phyloP scores from a whole-genome alignment of 2,113 vertebrate genomes.

The Numenius arquata region DNA sequence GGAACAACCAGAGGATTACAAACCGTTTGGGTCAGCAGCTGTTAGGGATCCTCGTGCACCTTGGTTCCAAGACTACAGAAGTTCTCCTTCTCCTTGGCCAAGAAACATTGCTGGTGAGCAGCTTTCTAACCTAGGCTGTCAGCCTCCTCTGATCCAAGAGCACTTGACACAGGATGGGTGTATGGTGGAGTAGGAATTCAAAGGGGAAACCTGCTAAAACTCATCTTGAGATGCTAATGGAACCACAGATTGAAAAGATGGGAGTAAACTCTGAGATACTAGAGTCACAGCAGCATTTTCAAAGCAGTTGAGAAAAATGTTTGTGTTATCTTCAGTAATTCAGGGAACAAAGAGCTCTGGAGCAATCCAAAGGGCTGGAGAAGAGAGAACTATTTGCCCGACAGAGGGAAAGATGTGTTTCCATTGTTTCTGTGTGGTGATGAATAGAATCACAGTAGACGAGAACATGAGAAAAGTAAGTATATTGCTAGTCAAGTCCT shows the following conservation, averaged over 20 bases:
- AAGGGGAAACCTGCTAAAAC: background rate
- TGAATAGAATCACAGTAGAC: background rate
- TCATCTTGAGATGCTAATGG: background rate
- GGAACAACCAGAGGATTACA: background rate
- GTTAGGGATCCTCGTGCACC: background rate
- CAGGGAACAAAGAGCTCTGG: background rate
- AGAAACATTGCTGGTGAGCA: background rate
- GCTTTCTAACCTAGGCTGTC: background rate
- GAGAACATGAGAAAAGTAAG: background rate
- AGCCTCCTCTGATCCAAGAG: background rate
- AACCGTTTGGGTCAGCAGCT: background rate
- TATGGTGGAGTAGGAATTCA: background rate
- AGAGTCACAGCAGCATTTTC: background rate
- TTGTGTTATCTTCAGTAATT: background rate
- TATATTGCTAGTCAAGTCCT: background rate
- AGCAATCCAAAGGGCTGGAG: background rate
- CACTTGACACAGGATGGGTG: rapidly evolving
- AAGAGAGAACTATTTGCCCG: background rate
- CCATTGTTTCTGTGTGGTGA: background rate
- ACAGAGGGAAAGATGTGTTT: background rate
- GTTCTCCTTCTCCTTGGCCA: background rate
- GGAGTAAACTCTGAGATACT: background rate
- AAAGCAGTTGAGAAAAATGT: background rate
- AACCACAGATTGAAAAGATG: background rate
- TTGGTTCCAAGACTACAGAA: background rate